Conservation (phyloP, 2,113 vertebrate genomes). For the Lepisosteus oculatus region DNA sequence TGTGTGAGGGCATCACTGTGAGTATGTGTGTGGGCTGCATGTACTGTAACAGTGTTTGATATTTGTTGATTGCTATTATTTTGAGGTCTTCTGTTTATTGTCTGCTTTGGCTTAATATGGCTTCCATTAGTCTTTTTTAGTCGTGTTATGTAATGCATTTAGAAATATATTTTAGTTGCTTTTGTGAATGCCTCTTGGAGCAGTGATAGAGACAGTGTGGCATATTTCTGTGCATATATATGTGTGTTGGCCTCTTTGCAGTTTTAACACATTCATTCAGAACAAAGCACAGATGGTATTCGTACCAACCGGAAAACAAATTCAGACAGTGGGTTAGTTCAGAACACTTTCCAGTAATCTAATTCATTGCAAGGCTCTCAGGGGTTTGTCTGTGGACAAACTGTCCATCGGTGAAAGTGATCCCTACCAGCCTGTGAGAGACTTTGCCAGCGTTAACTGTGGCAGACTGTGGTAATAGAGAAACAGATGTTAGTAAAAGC, state of each 20-base stretch:
- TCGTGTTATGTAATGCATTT: background rate
- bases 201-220: background rate
- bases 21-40: conserved; percentile 22
- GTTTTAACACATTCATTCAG: conserved; percentile 12
- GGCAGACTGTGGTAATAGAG: too few relatives aligned
- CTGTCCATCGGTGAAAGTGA: conserved; percentile 35
- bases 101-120: conserved; percentile 49
- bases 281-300: too few relatives aligned
- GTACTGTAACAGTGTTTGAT: conserved; percentile 16
- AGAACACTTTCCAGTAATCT: conserved; percentile 23
- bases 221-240: background rate
- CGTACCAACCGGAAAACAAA: too few relatives aligned
- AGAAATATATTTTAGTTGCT: background rate
- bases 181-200: background rate
- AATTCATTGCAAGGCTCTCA: conserved; percentile 21
- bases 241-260: background rate
- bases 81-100: conserved; percentile 24
- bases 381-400: conserved; percentile 34
- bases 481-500: conserved; percentile 15
- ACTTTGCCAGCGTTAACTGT: too few relatives aligned
- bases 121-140: conserved; percentile 45
- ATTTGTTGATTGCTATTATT: conserved; percentile 17
- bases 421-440: conserved; percentile 14
- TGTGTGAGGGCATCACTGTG: conserved; percentile 9
- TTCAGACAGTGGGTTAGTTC: too few relatives aligned